A percentile compares a stretch with the other conserved stretches of the same genome.
Evolutionary conservation across 2,888 invertebrate species (phyloP).

Genomic region (Palloptera scutellata): DNA sequence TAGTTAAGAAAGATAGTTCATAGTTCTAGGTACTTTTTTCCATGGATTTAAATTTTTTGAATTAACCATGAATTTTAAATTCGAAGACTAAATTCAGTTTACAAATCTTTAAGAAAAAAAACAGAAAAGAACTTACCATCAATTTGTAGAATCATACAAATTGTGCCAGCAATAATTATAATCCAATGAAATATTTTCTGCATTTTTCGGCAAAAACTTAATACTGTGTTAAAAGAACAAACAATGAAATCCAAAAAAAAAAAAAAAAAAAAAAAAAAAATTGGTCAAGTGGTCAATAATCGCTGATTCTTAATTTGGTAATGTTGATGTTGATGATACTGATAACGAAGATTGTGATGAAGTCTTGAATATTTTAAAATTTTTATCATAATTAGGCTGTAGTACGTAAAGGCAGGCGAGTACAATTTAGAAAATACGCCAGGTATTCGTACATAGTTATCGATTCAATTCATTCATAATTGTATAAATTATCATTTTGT

Average conservation of each 20-base stretch:
- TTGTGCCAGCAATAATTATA: constrained; percentile 42
- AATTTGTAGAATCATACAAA: constrained; percentile 41
- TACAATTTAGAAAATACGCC: no score
- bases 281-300: constrained; percentile 20
- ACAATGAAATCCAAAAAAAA: neutral
- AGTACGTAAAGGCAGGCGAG: neutral
- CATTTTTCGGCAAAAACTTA: constrained; percentile 36
- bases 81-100: no score
- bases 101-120: neutral
- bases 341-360: no score
- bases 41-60: no score
- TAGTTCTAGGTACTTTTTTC: no score
- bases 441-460: no score
- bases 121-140: constrained; percentile 38
- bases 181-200: constrained; percentile 48
- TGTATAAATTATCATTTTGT: no score
- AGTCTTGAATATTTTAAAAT: neutral
- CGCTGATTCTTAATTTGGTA: neutral
- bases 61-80: no score
- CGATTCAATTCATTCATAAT: no score
- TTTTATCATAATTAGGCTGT: constrained; percentile 22
- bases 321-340: neutral
- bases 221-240: no score
- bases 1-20: no score
- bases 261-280: constrained; percentile 2